Conservation (phyloP, 2,888 invertebrate genomes). For the Agrochola circellaris region DNA sequence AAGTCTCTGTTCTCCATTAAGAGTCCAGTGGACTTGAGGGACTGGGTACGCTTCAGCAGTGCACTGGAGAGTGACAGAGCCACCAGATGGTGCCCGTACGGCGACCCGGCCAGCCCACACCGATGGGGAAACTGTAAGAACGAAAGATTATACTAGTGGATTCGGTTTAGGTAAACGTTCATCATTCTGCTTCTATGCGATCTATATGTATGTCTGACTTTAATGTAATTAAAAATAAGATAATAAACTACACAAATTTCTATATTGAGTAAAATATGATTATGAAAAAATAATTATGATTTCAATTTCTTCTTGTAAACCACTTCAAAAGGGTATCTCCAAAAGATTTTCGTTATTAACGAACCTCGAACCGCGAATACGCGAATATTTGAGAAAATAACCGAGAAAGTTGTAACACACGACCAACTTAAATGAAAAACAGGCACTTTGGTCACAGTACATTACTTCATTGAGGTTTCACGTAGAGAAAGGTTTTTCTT, state of each 20-base stretch:
- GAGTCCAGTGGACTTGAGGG: slow-evolving; percentile 94
- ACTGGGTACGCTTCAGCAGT: slow-evolving; percentile 94
- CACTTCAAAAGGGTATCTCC: slow-evolving; percentile 44
- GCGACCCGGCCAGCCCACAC: slow-evolving; percentile 94
- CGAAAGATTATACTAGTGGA: background rate
- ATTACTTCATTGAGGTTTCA: slow-evolving; percentile 48
- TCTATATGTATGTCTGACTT: background rate
- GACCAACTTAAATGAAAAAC: slow-evolving; percentile 60
- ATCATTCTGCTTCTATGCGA: background rate
- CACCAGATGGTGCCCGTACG: slow-evolving; percentile 92
- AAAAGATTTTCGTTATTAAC: slow-evolving; percentile 66
- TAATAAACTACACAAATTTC: background rate
- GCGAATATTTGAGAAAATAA: slow-evolving; percentile 57
- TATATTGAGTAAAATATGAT: slow-evolving; percentile 14
- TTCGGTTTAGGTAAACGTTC: background rate
- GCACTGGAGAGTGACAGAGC: slow-evolving; percentile 93
- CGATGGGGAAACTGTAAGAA: slow-evolving; percentile 92
- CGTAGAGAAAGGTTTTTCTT: slow-evolving; percentile 35
- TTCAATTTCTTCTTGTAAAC: slow-evolving; percentile 37
- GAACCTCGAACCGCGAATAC: slow-evolving; percentile 55
- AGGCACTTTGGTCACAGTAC: slow-evolving; percentile 40
- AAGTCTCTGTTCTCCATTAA: slow-evolving; percentile 92
- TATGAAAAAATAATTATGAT: slow-evolving; percentile 34
- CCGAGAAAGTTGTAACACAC: slow-evolving; percentile 54
- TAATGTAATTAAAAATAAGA: slow-evolving; percentile 6